Percentiles rank a stretch among this genome's conserved stretches.
These are phyloP conservation scores for Ageneiosus marmoratus DNA, from an alignment of 2,113 vertebrate genomes.

Conservation along the genomic window DNA sequence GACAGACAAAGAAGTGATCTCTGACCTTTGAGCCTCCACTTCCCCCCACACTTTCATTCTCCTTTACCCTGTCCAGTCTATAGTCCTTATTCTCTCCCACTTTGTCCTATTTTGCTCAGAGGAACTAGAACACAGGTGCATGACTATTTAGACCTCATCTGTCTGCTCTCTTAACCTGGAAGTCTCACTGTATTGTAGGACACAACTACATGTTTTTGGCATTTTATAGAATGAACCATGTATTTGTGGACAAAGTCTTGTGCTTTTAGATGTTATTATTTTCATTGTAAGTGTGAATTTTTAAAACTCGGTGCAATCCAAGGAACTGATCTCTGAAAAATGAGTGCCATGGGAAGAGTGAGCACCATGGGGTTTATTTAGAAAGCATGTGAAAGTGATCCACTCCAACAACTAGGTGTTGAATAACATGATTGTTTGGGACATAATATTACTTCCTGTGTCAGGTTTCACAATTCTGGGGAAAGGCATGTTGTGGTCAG, in stretches of 20 bases:
- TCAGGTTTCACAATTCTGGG: not conserved
- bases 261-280: not conserved
- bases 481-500: not conserved
- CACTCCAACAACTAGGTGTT: not conserved
- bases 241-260: not conserved
- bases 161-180: not conserved
- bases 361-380: not conserved
- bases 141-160: constrained; percentile 5
- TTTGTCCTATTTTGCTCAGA: constrained; percentile 21
- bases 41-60: constrained; percentile 45
- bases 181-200: not conserved
- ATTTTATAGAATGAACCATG: constrained; percentile 17
- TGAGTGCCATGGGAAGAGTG: not conserved
- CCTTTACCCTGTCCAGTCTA: not conserved
- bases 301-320: not conserved
- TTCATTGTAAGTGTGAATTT: not conserved
- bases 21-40: constrained; percentile 39
- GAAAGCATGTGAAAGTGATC: constrained; percentile 4
- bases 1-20: constrained; percentile 55
- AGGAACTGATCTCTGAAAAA: not conserved
- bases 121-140: constrained; percentile 48
- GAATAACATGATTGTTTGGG: constrained; percentile 3
- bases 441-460: constrained; percentile 10
- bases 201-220: constrained; percentile 32
- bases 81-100: constrained; percentile 15